Conservation (phyloP, 2,797 vertebrate genomes). For the Threskiornis aethiopicus region DNA sequence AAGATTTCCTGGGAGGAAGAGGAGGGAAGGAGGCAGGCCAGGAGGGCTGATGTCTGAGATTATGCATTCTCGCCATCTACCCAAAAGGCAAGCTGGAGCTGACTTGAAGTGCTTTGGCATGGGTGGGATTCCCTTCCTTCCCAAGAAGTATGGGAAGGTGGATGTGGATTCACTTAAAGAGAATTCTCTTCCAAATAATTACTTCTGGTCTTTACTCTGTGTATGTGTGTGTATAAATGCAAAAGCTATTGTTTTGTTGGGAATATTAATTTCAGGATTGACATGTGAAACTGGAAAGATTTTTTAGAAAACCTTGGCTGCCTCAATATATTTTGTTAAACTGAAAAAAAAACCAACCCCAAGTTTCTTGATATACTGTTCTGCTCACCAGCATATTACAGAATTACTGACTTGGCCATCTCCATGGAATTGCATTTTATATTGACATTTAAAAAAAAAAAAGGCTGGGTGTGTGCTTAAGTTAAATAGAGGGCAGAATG, state of each 20-base stretch:
- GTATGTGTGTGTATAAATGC: neutral
- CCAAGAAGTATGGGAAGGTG: neutral
- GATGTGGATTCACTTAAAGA: neutral
- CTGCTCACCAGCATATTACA: neutral
- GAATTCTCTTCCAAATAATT: neutral
- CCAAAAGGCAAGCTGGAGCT: neutral
- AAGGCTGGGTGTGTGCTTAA: rapidly evolving
- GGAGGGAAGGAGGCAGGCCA: neutral
- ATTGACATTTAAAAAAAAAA: neutral
- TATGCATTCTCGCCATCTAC: neutral
- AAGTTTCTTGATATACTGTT: neutral
- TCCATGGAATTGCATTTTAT: neutral
- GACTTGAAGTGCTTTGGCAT: neutral
- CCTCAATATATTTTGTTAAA: neutral
- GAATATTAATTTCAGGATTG: neutral
- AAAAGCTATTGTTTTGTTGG: neutral
- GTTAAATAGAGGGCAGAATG: neutral
- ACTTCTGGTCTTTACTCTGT: neutral
- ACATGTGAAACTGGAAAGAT: neutral
- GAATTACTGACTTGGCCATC: neutral
- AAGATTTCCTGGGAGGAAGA: neutral
- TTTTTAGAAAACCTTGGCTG: neutral
- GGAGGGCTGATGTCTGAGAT: neutral
- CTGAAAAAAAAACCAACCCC: neutral
- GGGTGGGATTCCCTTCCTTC: neutral